Conservation (phyloP, 2,797 vertebrate genomes). For the Coracias cyanogaster region DNA sequence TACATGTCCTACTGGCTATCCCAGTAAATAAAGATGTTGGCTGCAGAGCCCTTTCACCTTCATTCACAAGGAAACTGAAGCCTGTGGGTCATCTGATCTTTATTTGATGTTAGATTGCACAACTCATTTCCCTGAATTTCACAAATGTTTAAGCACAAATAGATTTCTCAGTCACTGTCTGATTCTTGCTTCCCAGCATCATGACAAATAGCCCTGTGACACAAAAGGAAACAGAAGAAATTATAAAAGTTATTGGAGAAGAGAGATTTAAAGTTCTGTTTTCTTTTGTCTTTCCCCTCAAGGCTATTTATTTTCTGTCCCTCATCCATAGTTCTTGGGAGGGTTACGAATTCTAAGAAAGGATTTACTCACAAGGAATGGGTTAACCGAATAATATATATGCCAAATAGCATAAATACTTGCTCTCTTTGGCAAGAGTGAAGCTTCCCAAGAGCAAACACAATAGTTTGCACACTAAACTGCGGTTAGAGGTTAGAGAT, state of each 20-base stretch:
- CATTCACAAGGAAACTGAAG: background rate
- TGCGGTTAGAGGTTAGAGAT: conserved; percentile 36
- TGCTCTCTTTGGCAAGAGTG: conserved; percentile 12
- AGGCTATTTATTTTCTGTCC: conserved; percentile 4
- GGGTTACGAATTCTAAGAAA: background rate
- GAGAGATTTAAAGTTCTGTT: conserved; percentile 16
- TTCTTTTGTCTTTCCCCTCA: background rate
- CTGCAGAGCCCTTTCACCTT: conserved; percentile 16
- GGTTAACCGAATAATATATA: conserved; percentile 54
- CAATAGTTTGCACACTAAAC: conserved; percentile 44
- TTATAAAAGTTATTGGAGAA: background rate
- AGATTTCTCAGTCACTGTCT: conserved; percentile 36
- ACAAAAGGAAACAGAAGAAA: conserved; percentile 29
- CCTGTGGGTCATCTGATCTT: background rate
- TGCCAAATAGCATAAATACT: conserved; percentile 38
- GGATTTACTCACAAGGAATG: background rate
- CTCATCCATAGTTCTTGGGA: background rate
- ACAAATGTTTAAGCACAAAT: conserved; percentile 43
- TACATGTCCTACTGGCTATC: background rate
- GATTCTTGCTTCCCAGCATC: background rate
- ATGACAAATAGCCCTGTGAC: conserved; percentile 14
- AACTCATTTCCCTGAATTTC: conserved; percentile 37
- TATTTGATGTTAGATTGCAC: conserved; percentile 27
- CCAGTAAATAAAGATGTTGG: background rate
- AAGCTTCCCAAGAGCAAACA: conserved; percentile 51